Evolutionary conservation across 2,888 invertebrate species (phyloP), one percentile per base, ranked within the genome.

Genomic region (Hydriomena furcata): DNA sequence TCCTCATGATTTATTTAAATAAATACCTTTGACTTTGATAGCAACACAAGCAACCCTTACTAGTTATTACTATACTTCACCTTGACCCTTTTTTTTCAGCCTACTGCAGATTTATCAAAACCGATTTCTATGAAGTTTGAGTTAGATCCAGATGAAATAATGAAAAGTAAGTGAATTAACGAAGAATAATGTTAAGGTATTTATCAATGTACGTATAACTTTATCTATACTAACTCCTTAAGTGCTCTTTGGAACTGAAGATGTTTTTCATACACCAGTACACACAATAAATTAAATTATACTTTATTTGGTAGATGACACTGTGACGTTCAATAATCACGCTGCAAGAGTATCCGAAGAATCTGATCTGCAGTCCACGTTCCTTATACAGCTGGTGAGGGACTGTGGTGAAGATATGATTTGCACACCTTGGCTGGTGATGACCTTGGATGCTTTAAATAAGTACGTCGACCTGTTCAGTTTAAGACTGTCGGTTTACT

Each of bases 391-490:
- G 34, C 54, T 90, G 31, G 81, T 90, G 0, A 79, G 86, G 31
- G 92, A 91, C 45, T 93, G 93, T 60, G 92, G 92, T 0, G 77
- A 84, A 7, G 92, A 92, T 51, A 73, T 91, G 27, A 79, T 90
- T 41, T 91, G 93, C 64, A 82, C 76, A 5, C 91, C 92, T 0
- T 82, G 87, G 69, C 67, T 93, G 2, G 66, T 68, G 1, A 71
- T 93, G 67, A 67, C 63, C 0, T 61, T 90, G 11, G 65, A 80
- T 36, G 51, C 82, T 37, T 54, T 85, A 48, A 67, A 75, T 37
- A 71, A 72, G 90, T 86, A 66, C 64, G 76, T 65, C 13, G 7
- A 23, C 5, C n/a, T n/a, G 8, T 25, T n/a, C n/a, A 25, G 2
- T n/a, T n/a, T n/a, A n/a, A n/a, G n/a, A n/a, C n/a, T n/a, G n/a